Evolutionary conservation across 2,888 invertebrate genomes (phyloP).

Genomic region (Microctonus brassicae): DNA sequence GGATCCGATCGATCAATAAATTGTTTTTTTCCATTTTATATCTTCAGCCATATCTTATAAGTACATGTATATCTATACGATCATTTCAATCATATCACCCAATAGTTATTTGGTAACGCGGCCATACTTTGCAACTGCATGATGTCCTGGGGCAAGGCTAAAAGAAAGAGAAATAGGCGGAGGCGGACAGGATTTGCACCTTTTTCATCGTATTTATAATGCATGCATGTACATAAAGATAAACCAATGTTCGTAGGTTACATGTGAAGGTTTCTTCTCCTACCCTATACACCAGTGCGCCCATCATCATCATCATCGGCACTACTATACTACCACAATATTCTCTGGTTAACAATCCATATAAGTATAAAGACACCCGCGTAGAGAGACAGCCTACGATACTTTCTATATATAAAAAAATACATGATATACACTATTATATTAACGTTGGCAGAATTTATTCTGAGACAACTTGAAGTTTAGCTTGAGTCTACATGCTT

Average conservation of each 20-base stretch:
- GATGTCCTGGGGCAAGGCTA: background rate
- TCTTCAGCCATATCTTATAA: background rate
- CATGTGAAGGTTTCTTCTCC: conserved; percentile 38
- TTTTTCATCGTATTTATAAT: conserved; percentile 32
- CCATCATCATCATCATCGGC: too few species aligned
- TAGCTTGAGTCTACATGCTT: background rate
- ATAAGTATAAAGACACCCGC: conserved; percentile 55
- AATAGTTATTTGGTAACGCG: background rate
- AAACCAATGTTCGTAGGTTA: conserved; percentile 34
- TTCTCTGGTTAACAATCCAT: conserved; percentile 48
- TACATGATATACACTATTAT: conserved; percentile 11
- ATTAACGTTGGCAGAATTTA: background rate
- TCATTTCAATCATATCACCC: too few species aligned
- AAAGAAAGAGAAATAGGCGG: conserved; percentile 42
- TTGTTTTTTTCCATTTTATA: background rate
- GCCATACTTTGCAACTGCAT: background rate
- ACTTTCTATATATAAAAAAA: background rate
- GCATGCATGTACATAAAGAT: conserved; percentile 41
- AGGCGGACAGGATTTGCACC: conserved; percentile 59
- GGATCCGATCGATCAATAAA: background rate
- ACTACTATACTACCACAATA: conserved; percentile 34
- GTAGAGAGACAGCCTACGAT: conserved; percentile 8
- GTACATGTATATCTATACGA: too few species aligned
- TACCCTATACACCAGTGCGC: conserved; percentile 41
- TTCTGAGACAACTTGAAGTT: background rate